Conservation (phyloP, 23 tunicate species). For the Trididemnum clinides region DNA sequence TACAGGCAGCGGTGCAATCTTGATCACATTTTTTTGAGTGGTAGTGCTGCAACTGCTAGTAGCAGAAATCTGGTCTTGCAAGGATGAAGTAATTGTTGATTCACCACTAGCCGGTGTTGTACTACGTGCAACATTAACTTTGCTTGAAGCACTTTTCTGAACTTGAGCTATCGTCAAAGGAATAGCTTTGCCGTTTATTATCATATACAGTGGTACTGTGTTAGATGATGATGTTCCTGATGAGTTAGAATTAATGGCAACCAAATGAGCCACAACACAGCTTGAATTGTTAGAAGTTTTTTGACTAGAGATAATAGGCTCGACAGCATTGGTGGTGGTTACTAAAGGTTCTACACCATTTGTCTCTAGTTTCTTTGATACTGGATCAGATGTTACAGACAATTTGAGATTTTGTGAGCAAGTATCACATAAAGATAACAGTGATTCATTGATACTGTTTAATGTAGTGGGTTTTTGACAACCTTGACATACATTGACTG, state of each 20-base stretch:
- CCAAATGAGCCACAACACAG: slow-evolving; percentile 66
- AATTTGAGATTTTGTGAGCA: neutral
- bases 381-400: neutral
- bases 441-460: neutral
- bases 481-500: neutral
- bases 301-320: no score
- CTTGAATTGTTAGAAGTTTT: neutral
- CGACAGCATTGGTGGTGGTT: neutral
- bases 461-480: neutral
- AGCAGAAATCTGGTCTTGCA: neutral
- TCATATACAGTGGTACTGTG: slow-evolving; percentile 63
- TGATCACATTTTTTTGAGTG: slow-evolving; percentile 45
- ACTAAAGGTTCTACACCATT: neutral
- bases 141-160: neutral
- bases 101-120: neutral
- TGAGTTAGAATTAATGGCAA: slow-evolving; percentile 56
- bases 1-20: slow-evolving; percentile 83
- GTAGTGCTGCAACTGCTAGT: neutral
- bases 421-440: neutral
- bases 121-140: neutral
- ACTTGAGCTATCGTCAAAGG: slow-evolving; percentile 84
- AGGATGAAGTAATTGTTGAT: neutral
- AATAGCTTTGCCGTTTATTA: slow-evolving; percentile 66
- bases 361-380: no score
- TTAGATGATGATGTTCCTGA: neutral